phyloP scores from a whole-genome alignment of 2,113 vertebrate genomes.

The Syrmaticus mikado region DNA sequence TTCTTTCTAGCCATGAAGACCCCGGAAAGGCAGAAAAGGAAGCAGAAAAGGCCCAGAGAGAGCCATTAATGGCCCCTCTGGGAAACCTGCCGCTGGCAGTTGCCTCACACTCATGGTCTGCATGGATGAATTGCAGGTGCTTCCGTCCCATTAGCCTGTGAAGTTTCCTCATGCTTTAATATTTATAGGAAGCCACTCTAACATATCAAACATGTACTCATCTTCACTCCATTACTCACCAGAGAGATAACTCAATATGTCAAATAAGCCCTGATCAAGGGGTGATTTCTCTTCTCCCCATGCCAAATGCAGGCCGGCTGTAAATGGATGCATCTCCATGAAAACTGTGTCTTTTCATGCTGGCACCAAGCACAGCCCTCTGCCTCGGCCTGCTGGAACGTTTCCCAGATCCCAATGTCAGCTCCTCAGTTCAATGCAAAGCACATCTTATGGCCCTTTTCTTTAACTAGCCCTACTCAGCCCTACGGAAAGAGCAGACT shows the following conservation, averaged over 20 bases:
- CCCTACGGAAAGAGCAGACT: conserved; percentile 30
- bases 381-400: conserved; percentile 41
- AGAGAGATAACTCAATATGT: conserved; percentile 53
- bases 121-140: conserved; percentile 53
- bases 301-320: conserved; percentile 46
- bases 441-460: conserved; percentile 14
- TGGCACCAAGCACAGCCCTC: conserved; percentile 4
- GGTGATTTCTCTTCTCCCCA: conserved; percentile 53
- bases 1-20: not conserved
- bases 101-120: not conserved
- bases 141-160: not conserved
- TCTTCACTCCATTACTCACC: conserved; percentile 58
- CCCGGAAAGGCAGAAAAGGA: not conserved
- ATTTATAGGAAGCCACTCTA: conserved; percentile 61
- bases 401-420: conserved; percentile 49
- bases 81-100: conserved; percentile 19
- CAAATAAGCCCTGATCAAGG: conserved; percentile 57
- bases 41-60: not conserved
- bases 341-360: conserved; percentile 26
- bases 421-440: conserved; percentile 28
- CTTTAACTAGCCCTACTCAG: conserved; percentile 18
- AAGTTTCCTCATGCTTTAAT: conserved; percentile 63
- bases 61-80: not conserved
- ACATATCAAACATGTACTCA: conserved; percentile 57
- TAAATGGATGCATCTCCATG: conserved; percentile 59